Percentiles rank a stretch among this genome's conserved stretches.
phyloP scores from a whole-genome alignment of 2,888 invertebrate species.

The Plagodis pulveraria region DNA sequence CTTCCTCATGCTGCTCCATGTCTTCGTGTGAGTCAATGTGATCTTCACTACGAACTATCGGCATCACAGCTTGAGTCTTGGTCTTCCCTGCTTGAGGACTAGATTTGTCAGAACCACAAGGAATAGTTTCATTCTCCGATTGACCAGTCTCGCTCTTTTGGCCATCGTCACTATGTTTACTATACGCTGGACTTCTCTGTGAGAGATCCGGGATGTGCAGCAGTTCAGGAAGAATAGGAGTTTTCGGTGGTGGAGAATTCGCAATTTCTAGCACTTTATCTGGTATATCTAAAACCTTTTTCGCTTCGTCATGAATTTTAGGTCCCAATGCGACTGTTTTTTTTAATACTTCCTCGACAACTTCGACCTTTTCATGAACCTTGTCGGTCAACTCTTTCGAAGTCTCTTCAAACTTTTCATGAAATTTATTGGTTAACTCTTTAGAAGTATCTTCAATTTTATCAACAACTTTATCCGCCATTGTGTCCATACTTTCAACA shows the following conservation, averaged over 20 bases:
- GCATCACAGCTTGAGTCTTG: conserved; percentile 80
- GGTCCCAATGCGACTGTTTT: conserved; percentile 64
- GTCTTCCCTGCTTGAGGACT: conserved; percentile 74
- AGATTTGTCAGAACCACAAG: conserved; percentile 78
- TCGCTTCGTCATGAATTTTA: conserved; percentile 58
- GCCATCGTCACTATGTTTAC: conserved; percentile 75
- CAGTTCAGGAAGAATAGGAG: conserved; percentile 73
- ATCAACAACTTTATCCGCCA: conserved; percentile 42
- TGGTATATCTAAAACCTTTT: conserved; percentile 65
- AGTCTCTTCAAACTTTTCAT: conserved; percentile 48
- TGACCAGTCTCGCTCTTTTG: conserved; percentile 75
- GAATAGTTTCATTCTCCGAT: conserved; percentile 80
- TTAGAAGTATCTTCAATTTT: conserved; percentile 20
- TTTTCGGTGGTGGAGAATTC: conserved; percentile 76
- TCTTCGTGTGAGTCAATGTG: conserved; percentile 61
- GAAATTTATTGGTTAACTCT: conserved; percentile 44
- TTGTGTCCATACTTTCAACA: conserved; percentile 55
- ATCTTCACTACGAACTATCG: conserved; percentile 77
- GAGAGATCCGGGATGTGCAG: conserved; percentile 71
- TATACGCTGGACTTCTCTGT: conserved; percentile 71
- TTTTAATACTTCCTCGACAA: conserved; percentile 67
- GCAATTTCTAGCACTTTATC: conserved; percentile 63
- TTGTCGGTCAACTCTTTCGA: conserved; percentile 36
- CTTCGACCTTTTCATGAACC: conserved; percentile 61
- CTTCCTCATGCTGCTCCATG: conserved; percentile 54